Conservation (phyloP, 1,140 invertebrate genomes). For the Drosophila baimaii region DNA sequence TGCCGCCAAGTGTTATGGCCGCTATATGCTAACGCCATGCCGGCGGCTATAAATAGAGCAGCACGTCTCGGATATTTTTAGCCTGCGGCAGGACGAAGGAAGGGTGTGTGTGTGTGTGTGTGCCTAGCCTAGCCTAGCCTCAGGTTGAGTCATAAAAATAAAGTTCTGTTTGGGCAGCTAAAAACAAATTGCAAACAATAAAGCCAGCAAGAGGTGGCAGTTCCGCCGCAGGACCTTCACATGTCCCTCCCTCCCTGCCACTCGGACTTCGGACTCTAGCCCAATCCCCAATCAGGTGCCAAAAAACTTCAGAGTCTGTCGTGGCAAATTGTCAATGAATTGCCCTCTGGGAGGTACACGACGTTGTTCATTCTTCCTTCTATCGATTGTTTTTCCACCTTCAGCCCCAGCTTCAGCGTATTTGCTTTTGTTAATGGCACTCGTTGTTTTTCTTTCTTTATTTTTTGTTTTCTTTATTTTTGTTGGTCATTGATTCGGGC, state of each 20-base stretch:
- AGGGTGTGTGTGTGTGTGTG: no score
- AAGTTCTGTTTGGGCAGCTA: conserved; percentile 74
- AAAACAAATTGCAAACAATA: conserved; percentile 82
- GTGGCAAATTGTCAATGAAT: conserved; percentile 71
- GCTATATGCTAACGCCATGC: conserved; percentile 12
- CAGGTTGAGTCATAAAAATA: conserved; percentile 61
- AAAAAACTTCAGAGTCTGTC: conserved; percentile 34
- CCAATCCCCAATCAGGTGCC: conserved; percentile 51
- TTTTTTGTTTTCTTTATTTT: conserved; percentile 25
- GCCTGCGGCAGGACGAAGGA: conserved; percentile 20
- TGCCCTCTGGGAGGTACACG: conserved; percentile 40
- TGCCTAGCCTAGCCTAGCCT: no score
- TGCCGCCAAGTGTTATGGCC: conserved; percentile 13
- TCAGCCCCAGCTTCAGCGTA: conserved; percentile 15
- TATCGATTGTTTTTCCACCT: conserved; percentile 66
- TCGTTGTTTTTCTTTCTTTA: conserved; percentile 16
- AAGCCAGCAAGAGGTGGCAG: conserved; percentile 33
- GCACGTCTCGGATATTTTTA: conserved; percentile 71
- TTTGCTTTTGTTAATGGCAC: conserved; percentile 49
- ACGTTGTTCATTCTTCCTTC: conserved; percentile 18
- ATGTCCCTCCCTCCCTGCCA: conserved; percentile 6
- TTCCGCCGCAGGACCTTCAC: conserved; percentile 43
- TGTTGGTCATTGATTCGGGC: conserved; percentile 69
- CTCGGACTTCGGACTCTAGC: neutral
- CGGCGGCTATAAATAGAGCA: conserved; percentile 67